phyloP scores from a whole-genome alignment of 1,140 invertebrate genomes.

The Drosophila albomicans region DNA sequence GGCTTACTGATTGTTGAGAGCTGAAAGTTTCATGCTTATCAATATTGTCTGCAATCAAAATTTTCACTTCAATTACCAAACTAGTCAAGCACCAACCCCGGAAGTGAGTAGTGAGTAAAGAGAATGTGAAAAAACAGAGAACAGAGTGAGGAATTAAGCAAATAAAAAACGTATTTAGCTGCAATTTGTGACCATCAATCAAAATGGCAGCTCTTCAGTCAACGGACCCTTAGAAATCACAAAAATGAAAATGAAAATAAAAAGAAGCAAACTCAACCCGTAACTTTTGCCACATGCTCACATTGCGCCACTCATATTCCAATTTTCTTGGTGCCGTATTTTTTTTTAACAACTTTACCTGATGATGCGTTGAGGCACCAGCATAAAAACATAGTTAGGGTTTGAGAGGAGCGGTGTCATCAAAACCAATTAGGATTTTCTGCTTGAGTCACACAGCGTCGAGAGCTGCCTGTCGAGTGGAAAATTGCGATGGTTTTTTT shows the following conservation, averaged over 20 bases:
- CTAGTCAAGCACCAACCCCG: slow-evolving; percentile 41
- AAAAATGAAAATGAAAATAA: slow-evolving; percentile 19
- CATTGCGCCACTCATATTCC: slow-evolving; percentile 69
- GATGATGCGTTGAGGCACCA: slow-evolving; percentile 74
- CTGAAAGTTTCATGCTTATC: slow-evolving; percentile 32
- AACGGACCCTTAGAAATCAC: slow-evolving; percentile 34
- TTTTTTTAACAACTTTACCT: slow-evolving; percentile 70
- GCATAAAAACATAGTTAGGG: slow-evolving; percentile 35
- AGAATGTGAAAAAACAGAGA: neutral
- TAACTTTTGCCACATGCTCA: slow-evolving; percentile 74
- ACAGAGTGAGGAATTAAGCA: slow-evolving; percentile 53
- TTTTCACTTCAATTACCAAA: slow-evolving; percentile 44
- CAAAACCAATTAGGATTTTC: slow-evolving; percentile 83
- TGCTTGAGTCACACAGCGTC: slow-evolving; percentile 60
- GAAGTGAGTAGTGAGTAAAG: slow-evolving; percentile 38
- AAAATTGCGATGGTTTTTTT: slow-evolving; percentile 69
- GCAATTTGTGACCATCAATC: slow-evolving; percentile 81
- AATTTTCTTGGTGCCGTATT: slow-evolving; percentile 7
- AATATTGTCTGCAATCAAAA: slow-evolving; percentile 31
- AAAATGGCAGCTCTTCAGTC: slow-evolving; percentile 59
- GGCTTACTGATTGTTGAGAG: slow-evolving; percentile 9
- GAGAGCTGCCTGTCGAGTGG: slow-evolving; percentile 58
- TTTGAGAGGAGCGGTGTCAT: slow-evolving; percentile 54
- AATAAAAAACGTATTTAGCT: slow-evolving; percentile 83
- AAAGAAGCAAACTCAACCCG: slow-evolving; percentile 31